Conservation (phyloP, 2,797 vertebrate species). For the Antennarius maculatus region DNA sequence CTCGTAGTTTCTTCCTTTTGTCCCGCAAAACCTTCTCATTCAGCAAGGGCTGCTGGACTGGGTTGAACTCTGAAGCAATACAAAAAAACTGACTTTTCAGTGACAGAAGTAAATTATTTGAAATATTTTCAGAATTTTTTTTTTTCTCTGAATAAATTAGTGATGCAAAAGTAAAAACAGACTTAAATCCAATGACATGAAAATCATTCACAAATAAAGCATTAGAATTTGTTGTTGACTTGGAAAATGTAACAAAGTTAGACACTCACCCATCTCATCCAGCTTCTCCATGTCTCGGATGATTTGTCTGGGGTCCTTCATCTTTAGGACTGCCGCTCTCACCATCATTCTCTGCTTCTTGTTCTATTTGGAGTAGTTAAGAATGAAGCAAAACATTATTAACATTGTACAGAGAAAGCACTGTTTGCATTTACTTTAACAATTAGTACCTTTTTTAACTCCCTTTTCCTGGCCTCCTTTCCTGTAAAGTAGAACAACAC, state of each 20-base stretch:
- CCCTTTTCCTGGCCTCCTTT: slow-evolving; percentile 97
- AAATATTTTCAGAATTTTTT: not conserved
- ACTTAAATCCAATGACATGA: not conserved
- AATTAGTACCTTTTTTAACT: slow-evolving; percentile 91
- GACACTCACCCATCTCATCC: slow-evolving; percentile 94
- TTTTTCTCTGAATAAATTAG: not conserved
- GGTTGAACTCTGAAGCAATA: slow-evolving; percentile 90
- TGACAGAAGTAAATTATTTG: not conserved
- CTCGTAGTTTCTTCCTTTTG: slow-evolving; percentile 96
- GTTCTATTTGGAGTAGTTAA: slow-evolving; percentile 79
- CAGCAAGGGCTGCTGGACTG: slow-evolving; percentile 88
- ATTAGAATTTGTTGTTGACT: not conserved
- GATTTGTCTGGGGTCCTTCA: slow-evolving; percentile 99
- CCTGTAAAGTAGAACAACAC: slow-evolving; percentile 72
- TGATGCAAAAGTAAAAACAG: not conserved
- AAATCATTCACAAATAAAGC: not conserved
- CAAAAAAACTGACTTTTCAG: not conserved
- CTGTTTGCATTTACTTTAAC: no score
- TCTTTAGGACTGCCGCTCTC: slow-evolving; percentile 95
- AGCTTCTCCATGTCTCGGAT: slow-evolving; percentile 98
- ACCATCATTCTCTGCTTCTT: slow-evolving; percentile 99
- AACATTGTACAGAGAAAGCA: not conserved
- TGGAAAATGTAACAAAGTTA: not conserved
- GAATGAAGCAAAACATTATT: slow-evolving; percentile 4
- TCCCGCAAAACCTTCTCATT: slow-evolving; percentile 98